Conservation (phyloP, 2,888 invertebrate species). For the Pardosa pseudoannulata region DNA sequence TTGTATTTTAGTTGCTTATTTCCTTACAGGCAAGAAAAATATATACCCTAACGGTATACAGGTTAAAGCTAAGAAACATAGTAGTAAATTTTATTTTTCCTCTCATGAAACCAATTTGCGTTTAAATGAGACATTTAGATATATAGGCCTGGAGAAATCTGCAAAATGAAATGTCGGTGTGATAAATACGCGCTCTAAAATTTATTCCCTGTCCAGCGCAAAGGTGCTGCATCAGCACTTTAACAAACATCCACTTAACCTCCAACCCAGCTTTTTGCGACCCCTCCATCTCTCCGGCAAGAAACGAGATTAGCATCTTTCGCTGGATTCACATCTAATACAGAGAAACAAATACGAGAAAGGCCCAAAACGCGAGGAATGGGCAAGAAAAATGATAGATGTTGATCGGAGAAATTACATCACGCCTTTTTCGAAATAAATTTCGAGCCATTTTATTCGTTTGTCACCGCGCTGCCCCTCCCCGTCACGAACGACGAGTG, state of each 20-base stretch:
- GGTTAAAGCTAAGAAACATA: too few species aligned
- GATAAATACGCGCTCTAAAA: too few species aligned
- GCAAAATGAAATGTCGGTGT: too few species aligned
- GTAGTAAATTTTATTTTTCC: too few species aligned
- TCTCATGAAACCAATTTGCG: too few species aligned
- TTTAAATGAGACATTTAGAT: too few species aligned
- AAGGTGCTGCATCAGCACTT: neutral
- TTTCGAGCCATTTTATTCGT: conserved; percentile 36
- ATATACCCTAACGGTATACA: too few species aligned
- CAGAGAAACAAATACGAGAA: conserved; percentile 29
- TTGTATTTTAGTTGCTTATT: too few species aligned
- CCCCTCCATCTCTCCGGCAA: neutral
- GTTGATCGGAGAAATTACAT: neutral
- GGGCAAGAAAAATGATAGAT: conserved; percentile 43
- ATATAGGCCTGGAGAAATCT: too few species aligned
- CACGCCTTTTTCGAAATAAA: conserved; percentile 61
- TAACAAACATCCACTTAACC: neutral
- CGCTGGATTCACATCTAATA: neutral
- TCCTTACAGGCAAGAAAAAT: too few species aligned
- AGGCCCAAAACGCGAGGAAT: too few species aligned
- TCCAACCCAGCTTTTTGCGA: neutral
- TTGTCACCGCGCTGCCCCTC: conserved; percentile 56
- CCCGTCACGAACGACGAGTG: conserved; percentile 54
- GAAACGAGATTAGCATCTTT: neutral
- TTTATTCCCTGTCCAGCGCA: neutral